phyloP scores from a whole-genome alignment of 2,113 vertebrate genomes.

The Orycteropus afer region DNA sequence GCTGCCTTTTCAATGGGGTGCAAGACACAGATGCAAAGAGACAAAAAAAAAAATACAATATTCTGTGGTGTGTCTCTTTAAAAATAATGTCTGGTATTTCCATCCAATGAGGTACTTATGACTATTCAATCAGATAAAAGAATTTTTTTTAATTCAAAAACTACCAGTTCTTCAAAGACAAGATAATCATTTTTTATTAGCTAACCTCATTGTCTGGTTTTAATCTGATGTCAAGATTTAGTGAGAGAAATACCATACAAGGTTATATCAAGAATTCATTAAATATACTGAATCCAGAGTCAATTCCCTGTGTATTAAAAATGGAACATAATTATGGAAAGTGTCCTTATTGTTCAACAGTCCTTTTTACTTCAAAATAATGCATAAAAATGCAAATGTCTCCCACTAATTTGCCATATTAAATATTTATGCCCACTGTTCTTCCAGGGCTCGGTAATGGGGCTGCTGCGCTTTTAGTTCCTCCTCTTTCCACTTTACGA shows the following conservation, averaged over 20 bases:
- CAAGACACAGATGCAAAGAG: not conserved
- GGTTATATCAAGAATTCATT: conserved; percentile 60
- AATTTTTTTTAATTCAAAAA: conserved; percentile 1
- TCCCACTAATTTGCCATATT: conserved; percentile 77
- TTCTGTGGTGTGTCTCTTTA: not conserved
- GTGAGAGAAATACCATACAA: conserved; percentile 29
- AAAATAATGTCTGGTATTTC: not conserved
- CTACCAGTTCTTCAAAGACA: not conserved
- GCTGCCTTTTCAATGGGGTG: not conserved
- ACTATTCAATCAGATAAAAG: not conserved
- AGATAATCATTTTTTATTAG: conserved; percentile 39
- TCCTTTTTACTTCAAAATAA: conserved; percentile 71
- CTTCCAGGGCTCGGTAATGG: conserved; percentile 53
- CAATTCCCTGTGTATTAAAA: conserved; percentile 73
- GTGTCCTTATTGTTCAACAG: conserved; percentile 79
- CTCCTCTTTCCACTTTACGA: conserved; percentile 67
- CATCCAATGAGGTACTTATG: not conserved
- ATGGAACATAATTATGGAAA: conserved; percentile 77
- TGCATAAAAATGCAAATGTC: conserved; percentile 81
- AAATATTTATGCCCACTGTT: conserved; percentile 81
- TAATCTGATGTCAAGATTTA: conserved; percentile 53
- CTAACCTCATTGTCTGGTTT: conserved; percentile 37
- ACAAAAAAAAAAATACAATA: not conserved
- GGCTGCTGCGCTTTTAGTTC: conserved; percentile 36
- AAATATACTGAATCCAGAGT: conserved; percentile 52